phyloP scores from a whole-genome alignment of 1,140 invertebrate species.

The Anastrepha obliqua region DNA sequence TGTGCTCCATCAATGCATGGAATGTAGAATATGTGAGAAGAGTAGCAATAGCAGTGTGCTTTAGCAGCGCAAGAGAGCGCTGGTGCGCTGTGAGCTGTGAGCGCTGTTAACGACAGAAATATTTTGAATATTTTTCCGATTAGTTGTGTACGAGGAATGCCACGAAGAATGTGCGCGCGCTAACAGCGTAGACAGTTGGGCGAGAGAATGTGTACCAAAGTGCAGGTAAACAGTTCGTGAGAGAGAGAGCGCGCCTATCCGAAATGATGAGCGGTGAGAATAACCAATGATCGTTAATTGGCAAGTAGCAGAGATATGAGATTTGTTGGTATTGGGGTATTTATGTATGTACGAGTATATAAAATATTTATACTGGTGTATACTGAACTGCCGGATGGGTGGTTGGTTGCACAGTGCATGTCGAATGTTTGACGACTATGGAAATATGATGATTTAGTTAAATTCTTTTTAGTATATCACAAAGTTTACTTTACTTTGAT shows the following conservation, averaged over 20 bases:
- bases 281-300: background rate
- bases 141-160: conserved; percentile 57
- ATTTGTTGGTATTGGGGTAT: background rate
- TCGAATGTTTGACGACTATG: conserved; percentile 11
- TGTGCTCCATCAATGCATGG: conserved; percentile 46
- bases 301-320: conserved; percentile 7
- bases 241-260: background rate
- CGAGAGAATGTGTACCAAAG: conserved; percentile 33
- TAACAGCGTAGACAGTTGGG: conserved; percentile 52
- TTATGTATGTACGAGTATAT: no score
- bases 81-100: background rate
- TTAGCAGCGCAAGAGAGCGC: background rate
- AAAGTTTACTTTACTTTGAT: no score
- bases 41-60: background rate
- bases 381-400: background rate
- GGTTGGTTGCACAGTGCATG: conserved; percentile 35
- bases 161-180: conserved; percentile 50
- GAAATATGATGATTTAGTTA: no score
- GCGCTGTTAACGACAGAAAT: conserved; percentile 54
- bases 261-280: background rate
- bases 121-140: conserved; percentile 59
- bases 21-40: conserved; percentile 56
- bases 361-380: no score
- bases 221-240: conserved; percentile 21
- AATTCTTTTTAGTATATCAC: no score